Evolutionary conservation across 1,140 invertebrate species (phyloP).

Genomic region (Cephus cinctus): DNA sequence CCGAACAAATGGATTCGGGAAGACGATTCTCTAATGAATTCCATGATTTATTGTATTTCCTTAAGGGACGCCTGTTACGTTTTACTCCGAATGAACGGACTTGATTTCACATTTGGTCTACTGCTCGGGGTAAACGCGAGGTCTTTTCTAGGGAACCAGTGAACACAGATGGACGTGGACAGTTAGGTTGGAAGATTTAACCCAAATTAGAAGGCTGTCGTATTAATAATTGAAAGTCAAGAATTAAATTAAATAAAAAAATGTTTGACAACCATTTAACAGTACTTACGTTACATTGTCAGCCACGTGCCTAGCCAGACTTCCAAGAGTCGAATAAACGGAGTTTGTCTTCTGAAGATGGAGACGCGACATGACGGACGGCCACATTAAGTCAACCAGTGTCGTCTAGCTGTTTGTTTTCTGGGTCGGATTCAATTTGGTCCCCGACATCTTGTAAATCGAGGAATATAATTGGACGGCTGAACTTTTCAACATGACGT

Average conservation of each 20-base stretch:
- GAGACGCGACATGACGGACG: slow-evolving; percentile 39
- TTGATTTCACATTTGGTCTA: too few species aligned
- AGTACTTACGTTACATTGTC: too few species aligned
- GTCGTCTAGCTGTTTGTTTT: slow-evolving; percentile 45
- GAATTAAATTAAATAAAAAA: too few species aligned
- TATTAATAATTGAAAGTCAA: too few species aligned
- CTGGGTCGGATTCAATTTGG: slow-evolving; percentile 50
- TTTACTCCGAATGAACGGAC: slow-evolving; percentile 12
- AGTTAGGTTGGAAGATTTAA: too few species aligned
- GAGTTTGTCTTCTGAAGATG: slow-evolving; percentile 14
- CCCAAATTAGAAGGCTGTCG: too few species aligned
- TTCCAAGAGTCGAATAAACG: slow-evolving; percentile 30
- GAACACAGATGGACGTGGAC: too few species aligned
- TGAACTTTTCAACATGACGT: slow-evolving; percentile 39
- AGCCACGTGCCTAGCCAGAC: slow-evolving; percentile 35
- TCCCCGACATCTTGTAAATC: slow-evolving; percentile 38
- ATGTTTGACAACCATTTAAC: too few species aligned
- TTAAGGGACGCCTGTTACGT: background rate
- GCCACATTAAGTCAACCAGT: slow-evolving; percentile 40
- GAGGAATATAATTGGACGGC: slow-evolving; percentile 43
- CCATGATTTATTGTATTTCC: slow-evolving; percentile 36
- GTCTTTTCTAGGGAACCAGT: too few species aligned
- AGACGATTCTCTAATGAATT: slow-evolving; percentile 40
- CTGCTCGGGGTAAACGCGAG: too few species aligned
- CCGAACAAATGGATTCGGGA: slow-evolving; percentile 26